Percentiles rank a stretch among this genome's conserved stretches.
Evolutionary conservation across 2,888 invertebrate genomes (phyloP).

Genomic region (Amitus sp.): DNA sequence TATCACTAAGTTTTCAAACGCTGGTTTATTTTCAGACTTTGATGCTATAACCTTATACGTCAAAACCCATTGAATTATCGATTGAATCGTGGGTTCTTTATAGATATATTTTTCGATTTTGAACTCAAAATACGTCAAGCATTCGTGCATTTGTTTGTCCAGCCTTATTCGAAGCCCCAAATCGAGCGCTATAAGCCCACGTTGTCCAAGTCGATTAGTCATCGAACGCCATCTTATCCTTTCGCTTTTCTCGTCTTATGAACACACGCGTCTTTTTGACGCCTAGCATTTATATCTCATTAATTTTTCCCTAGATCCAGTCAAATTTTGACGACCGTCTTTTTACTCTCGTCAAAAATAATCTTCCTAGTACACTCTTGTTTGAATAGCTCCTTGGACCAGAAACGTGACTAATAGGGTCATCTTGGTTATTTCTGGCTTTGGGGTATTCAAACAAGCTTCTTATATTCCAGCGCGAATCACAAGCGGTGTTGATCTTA

Average conservation of each 20-base stretch:
- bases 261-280: no score
- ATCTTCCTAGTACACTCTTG: constrained; percentile 36
- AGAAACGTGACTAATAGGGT: constrained; percentile 9
- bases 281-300: constrained; percentile 50
- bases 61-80: no score
- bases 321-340: constrained; percentile 18
- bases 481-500: no score
- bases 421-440: constrained; percentile 14
- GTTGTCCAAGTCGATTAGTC: constrained; percentile 61
- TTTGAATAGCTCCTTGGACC: constrained; percentile 18
- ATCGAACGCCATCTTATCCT: constrained; percentile 60
- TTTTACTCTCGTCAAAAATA: constrained; percentile 36
- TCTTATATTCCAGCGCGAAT: no score
- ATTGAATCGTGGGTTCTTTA: no score
- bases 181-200: constrained; percentile 46
- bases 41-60: no score
- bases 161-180: constrained; percentile 44
- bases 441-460: constrained; percentile 2
- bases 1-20: no score
- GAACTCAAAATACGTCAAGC: not conserved
- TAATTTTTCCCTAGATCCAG: constrained; percentile 35
- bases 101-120: no score
- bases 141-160: constrained; percentile 18
- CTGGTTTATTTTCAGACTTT: no score
- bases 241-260: constrained; percentile 51